Percentiles rank a stretch among this genome's conserved stretches.
These are phyloP conservation scores for Spisula subtruncata DNA, from an alignment of 2,888 invertebrate genomes.

Conservation along the genomic window DNA sequence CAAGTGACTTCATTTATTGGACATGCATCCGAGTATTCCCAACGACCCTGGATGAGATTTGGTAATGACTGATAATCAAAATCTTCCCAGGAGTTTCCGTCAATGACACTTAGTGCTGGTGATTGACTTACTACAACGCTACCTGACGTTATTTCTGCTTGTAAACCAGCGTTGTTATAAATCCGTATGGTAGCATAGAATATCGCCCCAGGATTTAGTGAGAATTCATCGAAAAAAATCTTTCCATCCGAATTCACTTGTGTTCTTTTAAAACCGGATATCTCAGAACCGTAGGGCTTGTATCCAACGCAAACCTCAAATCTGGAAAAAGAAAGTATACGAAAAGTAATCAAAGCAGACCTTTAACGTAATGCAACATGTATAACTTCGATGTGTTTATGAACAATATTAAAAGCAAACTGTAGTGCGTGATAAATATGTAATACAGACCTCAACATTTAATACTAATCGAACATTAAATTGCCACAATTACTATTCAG, in stretches of 20 bases:
- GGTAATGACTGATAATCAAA: conserved; percentile 72
- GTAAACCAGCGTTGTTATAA: conserved; percentile 77
- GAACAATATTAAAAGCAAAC: no score
- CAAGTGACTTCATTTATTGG: conserved; percentile 72
- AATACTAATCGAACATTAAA: no score
- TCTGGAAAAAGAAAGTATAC: conserved; percentile 29
- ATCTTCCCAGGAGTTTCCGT: conserved; percentile 67
- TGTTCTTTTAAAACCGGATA: conserved; percentile 33
- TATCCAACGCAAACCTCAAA: conserved; percentile 51
- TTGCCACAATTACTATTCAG: no score
- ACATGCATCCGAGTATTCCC: conserved; percentile 77
- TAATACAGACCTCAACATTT: no score
- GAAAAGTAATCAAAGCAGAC: no score
- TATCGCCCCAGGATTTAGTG: conserved; percentile 2
- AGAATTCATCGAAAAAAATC: conserved; percentile 33
- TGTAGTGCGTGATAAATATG: no score
- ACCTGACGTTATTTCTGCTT: conserved; percentile 62
- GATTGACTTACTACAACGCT: conserved; percentile 73
- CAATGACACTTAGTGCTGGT: conserved; percentile 68
- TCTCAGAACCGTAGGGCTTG: conserved; percentile 51
- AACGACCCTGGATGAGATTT: conserved; percentile 72
- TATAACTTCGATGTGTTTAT: no score
- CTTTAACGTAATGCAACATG: no score
- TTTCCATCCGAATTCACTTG: conserved; percentile 20
- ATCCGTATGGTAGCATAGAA: conserved; percentile 56